phyloP scores from a whole-genome alignment of 2,797 vertebrate genomes.

The Chrysocyon brachyurus region DNA sequence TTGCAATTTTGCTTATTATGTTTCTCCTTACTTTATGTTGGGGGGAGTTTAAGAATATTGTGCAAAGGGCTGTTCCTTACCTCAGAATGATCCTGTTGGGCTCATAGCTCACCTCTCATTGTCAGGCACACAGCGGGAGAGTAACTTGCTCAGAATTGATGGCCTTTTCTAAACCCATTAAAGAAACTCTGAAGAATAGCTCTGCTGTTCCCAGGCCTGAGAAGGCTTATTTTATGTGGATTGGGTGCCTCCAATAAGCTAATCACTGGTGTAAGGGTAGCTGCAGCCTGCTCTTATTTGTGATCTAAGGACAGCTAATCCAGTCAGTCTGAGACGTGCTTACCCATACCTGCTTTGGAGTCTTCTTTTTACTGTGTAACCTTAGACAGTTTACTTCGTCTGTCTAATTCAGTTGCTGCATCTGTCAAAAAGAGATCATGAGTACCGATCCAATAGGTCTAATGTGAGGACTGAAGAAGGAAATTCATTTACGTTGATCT shows the following conservation, averaged over 20 bases:
- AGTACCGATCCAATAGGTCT: not conserved
- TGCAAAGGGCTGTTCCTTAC: slow-evolving; percentile 40
- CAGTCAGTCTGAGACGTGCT: not conserved
- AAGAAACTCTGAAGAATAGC: slow-evolving; percentile 11
- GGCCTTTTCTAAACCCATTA: slow-evolving; percentile 36
- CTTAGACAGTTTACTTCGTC: not conserved
- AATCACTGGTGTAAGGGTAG: not conserved
- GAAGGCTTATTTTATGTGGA: slow-evolving; percentile 16
- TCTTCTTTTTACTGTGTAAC: not conserved
- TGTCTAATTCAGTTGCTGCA: slow-evolving; percentile 37
- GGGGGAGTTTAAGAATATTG: slow-evolving; percentile 30
- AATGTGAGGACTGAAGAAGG: not conserved
- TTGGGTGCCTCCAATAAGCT: not conserved
- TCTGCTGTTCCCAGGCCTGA: not conserved
- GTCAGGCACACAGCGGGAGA: not conserved
- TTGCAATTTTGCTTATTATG: slow-evolving; percentile 69
- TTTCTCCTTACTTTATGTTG: slow-evolving; percentile 62
- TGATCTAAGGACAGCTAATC: not conserved
- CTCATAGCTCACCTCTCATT: slow-evolving; percentile 56
- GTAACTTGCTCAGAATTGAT: slow-evolving; percentile 40
- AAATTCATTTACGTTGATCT: not conserved
- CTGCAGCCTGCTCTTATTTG: not conserved
- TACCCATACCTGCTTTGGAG: not conserved
- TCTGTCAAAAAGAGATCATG: not conserved
- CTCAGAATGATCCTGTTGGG: slow-evolving; percentile 15